These are phyloP conservation scores for Microcaecilia unicolor DNA, from an alignment of 2,797 vertebrate species.

Conservation along the genomic window DNA sequence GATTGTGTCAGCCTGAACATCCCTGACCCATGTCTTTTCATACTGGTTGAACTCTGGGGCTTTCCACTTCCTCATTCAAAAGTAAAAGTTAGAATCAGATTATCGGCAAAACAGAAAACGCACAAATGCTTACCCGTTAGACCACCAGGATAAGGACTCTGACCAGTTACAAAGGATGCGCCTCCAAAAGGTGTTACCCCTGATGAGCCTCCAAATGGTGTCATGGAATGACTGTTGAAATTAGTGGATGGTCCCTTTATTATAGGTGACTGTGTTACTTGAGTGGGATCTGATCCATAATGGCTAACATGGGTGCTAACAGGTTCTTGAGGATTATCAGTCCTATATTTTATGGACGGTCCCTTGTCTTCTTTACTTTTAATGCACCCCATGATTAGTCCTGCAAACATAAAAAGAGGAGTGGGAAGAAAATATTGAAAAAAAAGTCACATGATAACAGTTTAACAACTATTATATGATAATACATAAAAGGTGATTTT, in stretches of 20 bases:
- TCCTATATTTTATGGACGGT: slow-evolving; percentile 73
- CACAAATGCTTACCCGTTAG: slow-evolving; percentile 67
- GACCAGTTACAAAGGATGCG: slow-evolving; percentile 73
- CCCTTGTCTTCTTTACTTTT: slow-evolving; percentile 93
- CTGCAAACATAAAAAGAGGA: slow-evolving; percentile 23
- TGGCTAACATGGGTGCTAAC: slow-evolving; percentile 60
- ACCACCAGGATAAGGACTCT: slow-evolving; percentile 75
- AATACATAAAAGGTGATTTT: too few species aligned
- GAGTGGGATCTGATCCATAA: slow-evolving; percentile 77
- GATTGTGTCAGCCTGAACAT: too few species aligned
- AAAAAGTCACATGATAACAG: too few species aligned
- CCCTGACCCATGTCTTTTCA: too few species aligned
- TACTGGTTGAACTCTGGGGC: too few species aligned
- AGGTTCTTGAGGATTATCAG: slow-evolving; percentile 61
- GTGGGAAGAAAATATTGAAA: too few species aligned
- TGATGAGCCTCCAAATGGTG: slow-evolving; percentile 82
- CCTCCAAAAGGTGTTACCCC: slow-evolving; percentile 86
- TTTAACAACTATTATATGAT: too few species aligned
- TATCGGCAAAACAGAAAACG: too few species aligned
- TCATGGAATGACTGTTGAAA: slow-evolving; percentile 79
- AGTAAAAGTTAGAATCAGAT: too few species aligned
- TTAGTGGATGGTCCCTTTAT: slow-evolving; percentile 65
- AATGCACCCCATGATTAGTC: slow-evolving; percentile 81
- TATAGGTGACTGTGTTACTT: slow-evolving; percentile 57
- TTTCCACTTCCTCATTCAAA: too few species aligned